These are phyloP conservation scores for Drosophila anomelani DNA, from an alignment of 2,888 invertebrate genomes.

Conservation along the genomic window DNA sequence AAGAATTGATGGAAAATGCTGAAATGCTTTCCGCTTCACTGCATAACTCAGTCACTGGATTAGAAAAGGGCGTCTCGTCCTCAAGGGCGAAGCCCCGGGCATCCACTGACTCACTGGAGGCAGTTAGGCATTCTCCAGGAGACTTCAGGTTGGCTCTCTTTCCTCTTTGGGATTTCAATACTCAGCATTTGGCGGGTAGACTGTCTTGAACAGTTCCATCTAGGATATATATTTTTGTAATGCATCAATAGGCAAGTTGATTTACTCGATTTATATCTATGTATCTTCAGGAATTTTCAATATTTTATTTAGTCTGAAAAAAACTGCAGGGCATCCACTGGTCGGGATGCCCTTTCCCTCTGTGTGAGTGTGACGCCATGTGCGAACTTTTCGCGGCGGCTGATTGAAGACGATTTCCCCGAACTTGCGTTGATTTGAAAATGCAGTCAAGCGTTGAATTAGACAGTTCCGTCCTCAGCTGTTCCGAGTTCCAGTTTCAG, in stretches of 20 bases:
- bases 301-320: neutral
- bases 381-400: conserved; percentile 68
- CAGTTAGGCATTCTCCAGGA: conserved; percentile 18
- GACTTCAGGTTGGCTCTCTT: conserved; percentile 48
- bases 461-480: conserved; percentile 62
- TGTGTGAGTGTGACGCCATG: conserved; percentile 42
- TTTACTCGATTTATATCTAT: neutral
- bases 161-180: conserved; percentile 2
- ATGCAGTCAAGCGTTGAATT: conserved; percentile 77
- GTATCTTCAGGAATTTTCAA: neutral
- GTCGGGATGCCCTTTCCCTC: neutral
- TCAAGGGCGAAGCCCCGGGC: conserved; percentile 25
- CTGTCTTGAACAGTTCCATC: neutral
- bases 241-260: neutral
- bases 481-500: conserved; percentile 19
- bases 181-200: neutral
- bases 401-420: conserved; percentile 77
- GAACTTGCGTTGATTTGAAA: conserved; percentile 78
- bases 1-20: conserved; percentile 79
- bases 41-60: conserved; percentile 79
- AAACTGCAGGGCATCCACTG: neutral
- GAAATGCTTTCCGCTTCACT: conserved; percentile 80
- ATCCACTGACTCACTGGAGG: conserved; percentile 13
- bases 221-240: neutral
- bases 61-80: conserved; percentile 73